A percentile compares a stretch with the other conserved stretches of the same genome.
Conservation (phyloP, 2,797 vertebrate genomes). For the Malacoraja senta region DNA sequence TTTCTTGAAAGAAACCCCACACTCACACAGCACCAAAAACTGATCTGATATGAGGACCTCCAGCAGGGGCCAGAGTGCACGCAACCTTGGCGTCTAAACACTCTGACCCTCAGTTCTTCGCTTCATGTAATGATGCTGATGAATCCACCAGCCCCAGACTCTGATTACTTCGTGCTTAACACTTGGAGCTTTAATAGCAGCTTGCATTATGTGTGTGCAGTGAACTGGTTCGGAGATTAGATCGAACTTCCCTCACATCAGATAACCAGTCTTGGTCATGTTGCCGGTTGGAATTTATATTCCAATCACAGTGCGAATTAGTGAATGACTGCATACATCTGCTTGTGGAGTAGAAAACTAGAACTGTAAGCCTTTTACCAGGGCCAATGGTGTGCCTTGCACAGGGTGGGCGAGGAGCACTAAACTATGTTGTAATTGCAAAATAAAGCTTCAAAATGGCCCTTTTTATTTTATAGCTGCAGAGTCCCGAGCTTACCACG, state of each 20-base stretch:
- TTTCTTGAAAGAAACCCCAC: conserved; percentile 46
- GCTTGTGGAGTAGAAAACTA: background rate
- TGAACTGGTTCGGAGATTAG: conserved; percentile 28
- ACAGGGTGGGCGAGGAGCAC: too few relatives aligned
- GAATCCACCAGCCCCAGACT: conserved; percentile 40
- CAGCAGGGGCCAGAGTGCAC: background rate
- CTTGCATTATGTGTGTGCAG: conserved; percentile 27
- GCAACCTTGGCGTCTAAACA: conserved; percentile 15
- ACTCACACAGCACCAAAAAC: conserved; percentile 37
- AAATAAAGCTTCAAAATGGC: background rate
- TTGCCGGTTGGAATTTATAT: conserved; percentile 33
- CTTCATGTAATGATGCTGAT: conserved; percentile 60
- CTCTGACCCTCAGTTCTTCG: conserved; percentile 55
- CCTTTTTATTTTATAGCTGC: background rate
- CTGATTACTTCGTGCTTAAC: background rate
- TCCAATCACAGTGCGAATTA: conserved; percentile 7
- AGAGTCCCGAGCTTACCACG: background rate
- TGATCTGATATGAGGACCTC: conserved; percentile 4
- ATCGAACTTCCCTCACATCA: conserved; percentile 8
- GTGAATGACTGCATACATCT: conserved; percentile 14
- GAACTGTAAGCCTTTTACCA: background rate
- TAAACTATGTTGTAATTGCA: background rate
- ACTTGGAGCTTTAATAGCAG: conserved; percentile 29
- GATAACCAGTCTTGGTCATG: conserved; percentile 9
- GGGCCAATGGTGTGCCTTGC: background rate